Evolutionary conservation across 2,888 invertebrate species (phyloP).

Genomic region (Clostera curtula): DNA sequence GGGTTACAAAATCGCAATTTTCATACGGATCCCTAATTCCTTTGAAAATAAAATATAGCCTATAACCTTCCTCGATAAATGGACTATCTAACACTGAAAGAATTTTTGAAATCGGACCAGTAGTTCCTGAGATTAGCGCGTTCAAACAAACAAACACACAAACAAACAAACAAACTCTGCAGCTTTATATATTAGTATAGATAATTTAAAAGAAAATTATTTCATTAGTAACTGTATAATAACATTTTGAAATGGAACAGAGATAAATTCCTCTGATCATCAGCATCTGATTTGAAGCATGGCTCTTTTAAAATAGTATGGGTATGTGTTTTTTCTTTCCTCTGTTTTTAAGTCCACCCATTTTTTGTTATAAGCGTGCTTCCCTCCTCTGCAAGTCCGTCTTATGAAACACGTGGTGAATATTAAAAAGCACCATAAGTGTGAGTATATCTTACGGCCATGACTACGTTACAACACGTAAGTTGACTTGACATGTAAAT

Average conservation of each 20-base stretch:
- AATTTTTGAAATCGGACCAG: too few species aligned
- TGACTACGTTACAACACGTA: slow-evolving; percentile 47
- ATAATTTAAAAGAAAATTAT: too few species aligned
- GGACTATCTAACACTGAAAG: too few species aligned
- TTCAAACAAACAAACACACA: too few species aligned
- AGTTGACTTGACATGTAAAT: slow-evolving; percentile 57
- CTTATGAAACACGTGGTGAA: slow-evolving; percentile 58
- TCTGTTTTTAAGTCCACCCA: slow-evolving; percentile 36
- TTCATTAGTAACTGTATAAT: too few species aligned
- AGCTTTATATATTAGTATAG: too few species aligned
- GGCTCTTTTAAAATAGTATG: slow-evolving; percentile 57
- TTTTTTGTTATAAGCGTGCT: slow-evolving; percentile 57
- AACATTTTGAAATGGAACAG: slow-evolving; percentile 30
- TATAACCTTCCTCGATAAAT: too few species aligned
- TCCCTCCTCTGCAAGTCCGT: slow-evolving; percentile 43
- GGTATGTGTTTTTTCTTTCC: slow-evolving; percentile 40
- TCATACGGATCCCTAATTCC: too few species aligned
- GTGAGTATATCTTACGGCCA: slow-evolving; percentile 48
- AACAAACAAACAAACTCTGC: too few species aligned
- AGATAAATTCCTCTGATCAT: slow-evolving; percentile 45
- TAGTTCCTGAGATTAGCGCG: too few species aligned
- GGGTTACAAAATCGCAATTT: too few species aligned
- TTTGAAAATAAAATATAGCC: too few species aligned
- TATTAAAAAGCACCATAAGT: slow-evolving; percentile 58
- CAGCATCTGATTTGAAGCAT: slow-evolving; percentile 55